Conservation (phyloP, 2,113 vertebrate genomes). For the Fregetta grallaria region DNA sequence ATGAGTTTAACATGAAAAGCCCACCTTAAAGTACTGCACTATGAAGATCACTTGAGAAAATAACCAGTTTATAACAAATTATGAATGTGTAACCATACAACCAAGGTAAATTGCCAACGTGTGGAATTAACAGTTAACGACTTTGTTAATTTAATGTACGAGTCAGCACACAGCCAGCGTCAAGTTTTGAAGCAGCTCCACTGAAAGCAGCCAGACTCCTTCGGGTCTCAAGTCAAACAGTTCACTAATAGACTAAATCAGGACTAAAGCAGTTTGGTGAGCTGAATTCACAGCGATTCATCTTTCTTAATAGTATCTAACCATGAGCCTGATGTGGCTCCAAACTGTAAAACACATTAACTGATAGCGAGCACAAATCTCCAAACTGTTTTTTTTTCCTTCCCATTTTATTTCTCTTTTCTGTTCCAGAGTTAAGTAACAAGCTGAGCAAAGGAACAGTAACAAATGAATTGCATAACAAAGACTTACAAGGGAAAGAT, state of each 20-base stretch:
- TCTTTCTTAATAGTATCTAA: background rate
- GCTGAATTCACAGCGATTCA: background rate
- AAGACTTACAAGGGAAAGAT: background rate
- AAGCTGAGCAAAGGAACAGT: background rate
- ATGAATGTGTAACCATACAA: background rate
- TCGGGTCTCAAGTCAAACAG: background rate
- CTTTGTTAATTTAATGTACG: background rate
- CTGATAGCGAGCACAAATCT: background rate
- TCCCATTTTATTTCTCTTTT: background rate
- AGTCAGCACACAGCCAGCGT: background rate
- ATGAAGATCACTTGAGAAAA: background rate
- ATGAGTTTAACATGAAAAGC: background rate
- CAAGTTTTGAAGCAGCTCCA: background rate
- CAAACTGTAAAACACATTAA: background rate
- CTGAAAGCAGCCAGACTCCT: background rate
- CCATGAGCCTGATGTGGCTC: background rate
- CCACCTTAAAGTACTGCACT: background rate
- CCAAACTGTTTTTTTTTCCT: background rate
- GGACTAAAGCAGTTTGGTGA: background rate
- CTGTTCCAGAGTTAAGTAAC: background rate
- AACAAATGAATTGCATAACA: background rate
- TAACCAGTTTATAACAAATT: background rate
- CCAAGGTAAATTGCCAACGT: background rate
- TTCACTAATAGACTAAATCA: background rate
- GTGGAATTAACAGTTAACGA: background rate